Evolutionary conservation across 2,113 vertebrate genomes (phyloP), one percentile per base, ranked within the genome.

Genomic region (Pycnonotus jocosus): DNA sequence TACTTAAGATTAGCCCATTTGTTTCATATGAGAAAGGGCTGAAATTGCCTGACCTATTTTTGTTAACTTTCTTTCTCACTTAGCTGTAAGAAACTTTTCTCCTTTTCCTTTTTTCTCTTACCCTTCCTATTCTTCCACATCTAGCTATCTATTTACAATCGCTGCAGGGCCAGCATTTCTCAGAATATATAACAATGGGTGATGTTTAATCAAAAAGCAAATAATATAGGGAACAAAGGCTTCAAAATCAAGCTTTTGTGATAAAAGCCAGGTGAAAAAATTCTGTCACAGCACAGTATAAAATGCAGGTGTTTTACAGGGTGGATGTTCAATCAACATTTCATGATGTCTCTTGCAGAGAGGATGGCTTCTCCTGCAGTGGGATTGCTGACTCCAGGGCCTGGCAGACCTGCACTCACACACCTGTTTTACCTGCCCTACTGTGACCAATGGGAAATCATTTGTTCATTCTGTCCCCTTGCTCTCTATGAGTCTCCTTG

Each of bases 191-290:
- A 92, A 65, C 81, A 87, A 83, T 69, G 86, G 45, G 37, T 61
- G 48, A 33, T 95, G 58, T 69, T 89, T 94, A 97, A 95, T 93
- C 91, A 95, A 89, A 95, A 86, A 93, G 33, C 62, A 93, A 92
- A 78, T 80, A 93, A 84, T 72, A 78, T 69, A 60, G 73, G 65
- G 73, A 93, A 88, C 44, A 85, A 76, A 71, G 12, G n/a, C 74
- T 92, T 93, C 65, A 87, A 93, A 97, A 94, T 91, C 77, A 95
- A 92, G 83, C 48, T 89, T 93, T 95, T 22, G 24, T 92, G 56
- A 64, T 81, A 72, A 90, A 91, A 92, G 12, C 33, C 51, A 72
- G 56, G 56, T 89, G 60, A 93, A 92, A 92, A 71, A 83, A 58
- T 44, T 84, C 51, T 38, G 27, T 86, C 83, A 27, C 19, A 22